Evolutionary conservation across 53 echinoderm and acorn worm genomes (phyloP), one percentile per base, ranked within the genome.

Genomic region (Echinometra lucunter): DNA sequence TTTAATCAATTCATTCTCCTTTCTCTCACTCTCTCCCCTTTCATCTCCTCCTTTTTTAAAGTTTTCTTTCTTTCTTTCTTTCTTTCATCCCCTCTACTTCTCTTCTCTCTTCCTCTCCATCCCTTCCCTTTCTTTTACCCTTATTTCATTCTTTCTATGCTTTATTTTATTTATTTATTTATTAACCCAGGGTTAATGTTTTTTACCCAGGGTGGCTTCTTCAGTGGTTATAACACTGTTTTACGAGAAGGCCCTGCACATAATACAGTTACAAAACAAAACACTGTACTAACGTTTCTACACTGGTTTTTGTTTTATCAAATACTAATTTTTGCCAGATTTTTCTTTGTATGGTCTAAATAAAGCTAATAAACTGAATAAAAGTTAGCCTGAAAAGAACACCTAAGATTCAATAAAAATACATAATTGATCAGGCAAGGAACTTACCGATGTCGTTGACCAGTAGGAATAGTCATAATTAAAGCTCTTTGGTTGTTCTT

Each of bases 391-490:
- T 42, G 83, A 44, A 88, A 27, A 28, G 28, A 88, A 88, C 49
- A 88, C 37, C n/a, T n/a, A 40, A 21, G 21, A 44, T 45, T 74
- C 34, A 92, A 32, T 69, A 25, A 21, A 17, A 75, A 78, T 78
- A 23, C 42, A 42, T 5, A 88, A 49, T 55, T 56, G 53, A 44
- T 87, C 88, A 58, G 11, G 25, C 10, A 35, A 40, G 25, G 6
- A 93, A 97, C 99, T 98, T 95, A 98, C 99, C 82, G 97, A 97
- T 49, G 97, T 98, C 82, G 96, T 96, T 37, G 99, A 98, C 99
- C 99, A 98, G 90, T 98, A 98, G 40, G 99, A 98, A 72, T 98
- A 94, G 94, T 98, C 99, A 95, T 97, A 98, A 80, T 98, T 97
- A 88, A 98, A 98, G 82, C 97, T 98, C 96, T 98, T 98, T 96